These are phyloP conservation scores for Lamproptera curius DNA, from an alignment of 2,888 invertebrate species.

Conservation along the genomic window DNA sequence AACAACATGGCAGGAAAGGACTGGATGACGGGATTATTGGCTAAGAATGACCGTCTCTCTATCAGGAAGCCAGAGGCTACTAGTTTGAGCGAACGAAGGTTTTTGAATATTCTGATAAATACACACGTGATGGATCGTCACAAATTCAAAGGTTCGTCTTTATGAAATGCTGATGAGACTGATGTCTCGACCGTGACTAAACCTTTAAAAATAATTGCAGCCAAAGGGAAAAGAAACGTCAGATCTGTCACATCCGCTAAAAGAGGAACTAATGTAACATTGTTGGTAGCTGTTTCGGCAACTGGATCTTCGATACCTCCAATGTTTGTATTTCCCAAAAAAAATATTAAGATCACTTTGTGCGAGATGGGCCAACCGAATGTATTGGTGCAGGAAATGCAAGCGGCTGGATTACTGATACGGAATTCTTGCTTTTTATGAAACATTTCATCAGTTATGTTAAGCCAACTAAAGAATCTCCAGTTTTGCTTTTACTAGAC, in stretches of 20 bases:
- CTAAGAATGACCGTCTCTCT: not conserved
- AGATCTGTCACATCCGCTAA: conserved; percentile 18
- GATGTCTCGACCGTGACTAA: conserved; percentile 19
- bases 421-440: conserved; percentile 17
- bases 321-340: conserved; percentile 21
- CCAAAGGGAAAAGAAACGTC: conserved; percentile 16
- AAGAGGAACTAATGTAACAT: conserved; percentile 13
- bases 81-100: conserved; percentile 15
- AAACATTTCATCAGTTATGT: conserved; percentile 21
- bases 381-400: conserved; percentile 15
- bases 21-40: conserved; percentile 19
- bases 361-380: not conserved
- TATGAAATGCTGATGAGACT: conserved; percentile 20
- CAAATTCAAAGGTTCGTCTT: conserved; percentile 18
- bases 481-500: conserved; percentile 5
- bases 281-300: conserved; percentile 14
- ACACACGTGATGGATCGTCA: conserved; percentile 13
- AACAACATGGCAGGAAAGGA: conserved; percentile 20
- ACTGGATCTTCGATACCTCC: conserved; percentile 20
- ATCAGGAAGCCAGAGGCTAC: conserved; percentile 22
- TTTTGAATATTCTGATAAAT: conserved; percentile 17
- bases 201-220: conserved; percentile 20
- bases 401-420: conserved; percentile 19
- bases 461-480: conserved; percentile 9
- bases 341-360: conserved; percentile 10